Base-by-base conservation (phyloP, 2,797 vertebrate species). In the Sebastes minor region DNA sequence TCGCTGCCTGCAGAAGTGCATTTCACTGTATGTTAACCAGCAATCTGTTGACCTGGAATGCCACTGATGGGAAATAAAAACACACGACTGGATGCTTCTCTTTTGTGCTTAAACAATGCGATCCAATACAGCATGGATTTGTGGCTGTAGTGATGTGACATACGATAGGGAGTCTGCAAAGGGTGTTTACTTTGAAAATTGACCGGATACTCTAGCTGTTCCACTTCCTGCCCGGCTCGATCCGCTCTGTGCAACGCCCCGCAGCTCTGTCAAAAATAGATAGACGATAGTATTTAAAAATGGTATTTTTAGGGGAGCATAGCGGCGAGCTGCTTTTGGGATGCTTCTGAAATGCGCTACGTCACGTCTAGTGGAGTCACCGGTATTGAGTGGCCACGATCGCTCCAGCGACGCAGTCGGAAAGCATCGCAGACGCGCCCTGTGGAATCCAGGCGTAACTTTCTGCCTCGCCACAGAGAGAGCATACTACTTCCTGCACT, bases 21-120 rank as follows among this genome's bases (percentile, higher is more conserved):
- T 2, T 25, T 72, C 30, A 16, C 67, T 75, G 2, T 7, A 23
- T 57, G 55, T 38, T 46, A 70, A 80, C 60, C 33, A 28, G 4
- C 46, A 22, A 30, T 75, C 28, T 62, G 49, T 4, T 78, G 57
- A 77, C 60, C 69, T 71, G n/a, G 71, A 76, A 72, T 57, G 32
- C 6, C 38, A 20, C 67, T 3, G 55, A 22, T 9, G 22, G 33
- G 10, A 11, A 57, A n/a, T n/a, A 30, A 59, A 73, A 52, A 14
- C 14, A 9, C 16, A 30, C 2, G 1, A 64, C 59, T 11, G 23
- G 25, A 25, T 3, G 23, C 6, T 9, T 71, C 2, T 1, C 27
- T 28, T 61, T 25, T 14, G 28, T 25, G 5, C 16, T 10, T n/a
- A n/a, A 33, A 59, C 14, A 46, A n/a, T 38, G 35, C 35, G 13